phyloP scores from a whole-genome alignment of 1,140 invertebrate species.

The Drosophila pectinifera region DNA sequence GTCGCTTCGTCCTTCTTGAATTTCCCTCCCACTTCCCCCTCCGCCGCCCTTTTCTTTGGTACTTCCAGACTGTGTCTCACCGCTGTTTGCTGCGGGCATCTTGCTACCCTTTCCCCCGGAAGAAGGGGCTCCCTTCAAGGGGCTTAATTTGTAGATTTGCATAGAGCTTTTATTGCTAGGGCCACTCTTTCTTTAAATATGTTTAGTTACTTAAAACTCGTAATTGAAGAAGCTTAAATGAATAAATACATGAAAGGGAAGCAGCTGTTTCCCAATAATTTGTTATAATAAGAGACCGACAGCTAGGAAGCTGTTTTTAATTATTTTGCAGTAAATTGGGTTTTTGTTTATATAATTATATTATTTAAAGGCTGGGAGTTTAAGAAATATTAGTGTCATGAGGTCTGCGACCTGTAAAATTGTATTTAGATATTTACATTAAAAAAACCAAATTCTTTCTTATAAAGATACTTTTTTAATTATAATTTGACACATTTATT shows the following conservation, averaged over 20 bases:
- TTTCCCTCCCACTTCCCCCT: not conserved
- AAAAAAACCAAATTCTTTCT: no score
- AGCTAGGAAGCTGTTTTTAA: no score
- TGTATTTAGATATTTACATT: no score
- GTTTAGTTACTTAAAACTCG: not conserved
- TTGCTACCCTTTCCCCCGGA: slow-evolving; percentile 14
- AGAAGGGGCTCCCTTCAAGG: not conserved
- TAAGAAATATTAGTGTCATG: no score
- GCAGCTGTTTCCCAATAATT: no score
- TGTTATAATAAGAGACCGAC: no score
- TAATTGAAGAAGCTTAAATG: not conserved
- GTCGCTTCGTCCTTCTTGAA: slow-evolving; percentile 27
- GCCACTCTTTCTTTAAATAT: not conserved
- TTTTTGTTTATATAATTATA: no score
- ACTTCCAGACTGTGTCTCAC: slow-evolving; percentile 18
- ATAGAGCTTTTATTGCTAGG: not conserved
- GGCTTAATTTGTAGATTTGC: not conserved
- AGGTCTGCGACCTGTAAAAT: no score
- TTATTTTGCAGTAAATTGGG: no score
- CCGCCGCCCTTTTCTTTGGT: slow-evolving; percentile 8
- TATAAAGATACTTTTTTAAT: no score
- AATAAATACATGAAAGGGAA: not conserved
- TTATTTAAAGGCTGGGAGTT: no score
- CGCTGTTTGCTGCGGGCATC: slow-evolving; percentile 42
- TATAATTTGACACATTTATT: no score